Evolutionary conservation across 2,797 vertebrate genomes (phyloP), one percentile per base, ranked within the genome.

Genomic region (Cephalopachus bancanus): DNA sequence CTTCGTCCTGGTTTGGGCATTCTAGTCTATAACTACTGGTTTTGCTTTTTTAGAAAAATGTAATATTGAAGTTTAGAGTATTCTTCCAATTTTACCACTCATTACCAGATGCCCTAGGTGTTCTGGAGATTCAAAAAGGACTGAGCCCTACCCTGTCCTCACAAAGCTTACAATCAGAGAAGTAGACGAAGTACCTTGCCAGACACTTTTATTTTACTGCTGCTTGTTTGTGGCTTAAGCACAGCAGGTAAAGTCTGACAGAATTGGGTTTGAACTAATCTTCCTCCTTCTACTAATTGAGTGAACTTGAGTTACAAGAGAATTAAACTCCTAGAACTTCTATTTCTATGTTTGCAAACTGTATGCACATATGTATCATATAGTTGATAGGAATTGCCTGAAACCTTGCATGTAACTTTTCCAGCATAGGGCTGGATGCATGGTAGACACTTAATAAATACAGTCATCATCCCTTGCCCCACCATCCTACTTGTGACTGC

Each of bases 401-500:
- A 76, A 30, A 71, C 0, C 3, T 4, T 24, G 14, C 33, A 33
- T 30, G 10, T 11, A 6, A 3, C 67, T 62, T 62, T 37, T 51
- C 76, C 28, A 37, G 12, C 3, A 14, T 16, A 7, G 4, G 4
- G 4, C 15, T 55, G 14, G 20, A 2, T 1, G 1, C 30, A 51
- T 1, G n/a, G 37, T 28, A 59, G 60, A 79, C 0, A 10, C 10
- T 49, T 44, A 7, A 30, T 30, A 55, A 33, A 60, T 7, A 7
- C 1, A 11, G 10, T 7, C 28, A n/a, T 33, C 10, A 2, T 8
- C 10, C 49, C 28, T 19, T 10, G 28, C 17, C 15, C 28, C 10
- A 11, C 3, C 5, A 14, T 30, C 30, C 16, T 83, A 26, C 5
- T 6, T 20, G 3, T 78, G 64, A 74, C 7, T 19, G 57, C 4